Conservation (phyloP, 1,140 invertebrate species). For the Drosophila albomicans region DNA sequence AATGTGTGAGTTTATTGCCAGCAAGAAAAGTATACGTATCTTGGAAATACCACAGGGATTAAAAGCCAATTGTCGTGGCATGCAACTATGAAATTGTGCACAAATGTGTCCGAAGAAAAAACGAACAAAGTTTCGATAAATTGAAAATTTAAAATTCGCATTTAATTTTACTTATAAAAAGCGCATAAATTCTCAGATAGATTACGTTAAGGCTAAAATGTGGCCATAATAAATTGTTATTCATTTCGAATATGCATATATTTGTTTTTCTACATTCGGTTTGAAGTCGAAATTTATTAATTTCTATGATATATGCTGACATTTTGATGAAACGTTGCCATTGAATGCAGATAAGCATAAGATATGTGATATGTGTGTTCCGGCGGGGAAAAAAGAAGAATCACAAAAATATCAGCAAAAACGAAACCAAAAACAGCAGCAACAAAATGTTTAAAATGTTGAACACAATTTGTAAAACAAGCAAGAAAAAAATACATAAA, state of each 20-base stretch:
- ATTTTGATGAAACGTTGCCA: slow-evolving; percentile 81
- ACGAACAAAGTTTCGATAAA: neutral
- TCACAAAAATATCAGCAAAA: neutral
- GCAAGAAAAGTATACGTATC: neutral
- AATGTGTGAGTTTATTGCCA: slow-evolving; percentile 76
- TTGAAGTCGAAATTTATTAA: slow-evolving; percentile 75
- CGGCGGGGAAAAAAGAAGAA: slow-evolving; percentile 22
- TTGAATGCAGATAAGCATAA: slow-evolving; percentile 78
- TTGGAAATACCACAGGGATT: slow-evolving; percentile 4
- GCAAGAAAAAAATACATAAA: slow-evolving; percentile 33
- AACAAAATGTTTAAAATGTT: slow-evolving; percentile 46
- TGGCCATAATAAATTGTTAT: slow-evolving; percentile 64
- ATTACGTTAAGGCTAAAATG: slow-evolving; percentile 44
- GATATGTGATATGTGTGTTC: slow-evolving; percentile 58
- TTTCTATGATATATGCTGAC: slow-evolving; percentile 80
- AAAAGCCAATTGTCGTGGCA: slow-evolving; percentile 3
- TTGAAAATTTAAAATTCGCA: neutral
- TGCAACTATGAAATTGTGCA: neutral
- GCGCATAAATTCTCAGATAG: slow-evolving; percentile 47
- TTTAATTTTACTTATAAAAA: slow-evolving; percentile 16
- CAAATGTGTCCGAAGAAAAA: neutral
- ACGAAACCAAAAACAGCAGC: slow-evolving; percentile 42
- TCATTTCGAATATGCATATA: slow-evolving; percentile 32
- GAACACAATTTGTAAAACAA: slow-evolving; percentile 74
- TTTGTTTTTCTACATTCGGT: slow-evolving; percentile 17